Evolutionary conservation across 2,113 vertebrate genomes (phyloP).

Genomic region (Pungitius pungitius): DNA sequence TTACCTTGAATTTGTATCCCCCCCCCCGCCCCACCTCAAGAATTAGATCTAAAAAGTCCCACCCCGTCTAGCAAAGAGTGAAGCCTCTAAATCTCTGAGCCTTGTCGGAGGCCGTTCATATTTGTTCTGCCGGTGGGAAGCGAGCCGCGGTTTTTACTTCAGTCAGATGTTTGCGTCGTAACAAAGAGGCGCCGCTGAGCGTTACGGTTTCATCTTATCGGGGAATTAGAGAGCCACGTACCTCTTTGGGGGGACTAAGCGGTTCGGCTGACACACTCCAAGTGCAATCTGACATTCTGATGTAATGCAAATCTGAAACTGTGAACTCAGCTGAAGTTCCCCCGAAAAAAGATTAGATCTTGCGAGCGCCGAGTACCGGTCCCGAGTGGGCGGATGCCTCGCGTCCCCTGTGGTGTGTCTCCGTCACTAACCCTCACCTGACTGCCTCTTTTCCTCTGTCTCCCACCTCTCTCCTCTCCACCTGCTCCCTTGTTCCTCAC

Average conservation of each 20-base stretch:
- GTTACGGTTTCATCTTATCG: slow-evolving; percentile 2
- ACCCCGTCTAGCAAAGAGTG: slow-evolving; percentile 3
- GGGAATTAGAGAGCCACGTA: slow-evolving; percentile 23
- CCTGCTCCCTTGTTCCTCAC: slow-evolving; percentile 62
- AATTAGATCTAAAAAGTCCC: neutral
- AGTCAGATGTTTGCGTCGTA: slow-evolving; percentile 15
- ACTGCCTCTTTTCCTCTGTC: slow-evolving; percentile 67
- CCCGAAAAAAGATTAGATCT: neutral
- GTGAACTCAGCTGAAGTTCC: slow-evolving; percentile 12
- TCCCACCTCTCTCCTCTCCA: slow-evolving; percentile 64
- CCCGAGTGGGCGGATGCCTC: slow-evolving; percentile 13
- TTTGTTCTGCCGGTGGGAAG: slow-evolving; percentile 32
- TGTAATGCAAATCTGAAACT: slow-evolving; percentile 18
- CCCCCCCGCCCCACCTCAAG: neutral
- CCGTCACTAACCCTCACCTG: slow-evolving; percentile 71
- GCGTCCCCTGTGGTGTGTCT: slow-evolving; percentile 63
- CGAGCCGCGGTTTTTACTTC: slow-evolving; percentile 23
- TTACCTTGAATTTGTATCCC: slow-evolving; percentile 41
- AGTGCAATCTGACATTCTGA: slow-evolving; percentile 26
- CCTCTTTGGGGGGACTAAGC: slow-evolving; percentile 36
- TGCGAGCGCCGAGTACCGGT: neutral
- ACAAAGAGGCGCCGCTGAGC: neutral
- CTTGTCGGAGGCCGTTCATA: slow-evolving; percentile 20
- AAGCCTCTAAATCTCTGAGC: slow-evolving; percentile 37
- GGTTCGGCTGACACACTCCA: slow-evolving; percentile 16